phyloP scores from a whole-genome alignment of 2,888 invertebrate genomes.

The Acronicta aceris region DNA sequence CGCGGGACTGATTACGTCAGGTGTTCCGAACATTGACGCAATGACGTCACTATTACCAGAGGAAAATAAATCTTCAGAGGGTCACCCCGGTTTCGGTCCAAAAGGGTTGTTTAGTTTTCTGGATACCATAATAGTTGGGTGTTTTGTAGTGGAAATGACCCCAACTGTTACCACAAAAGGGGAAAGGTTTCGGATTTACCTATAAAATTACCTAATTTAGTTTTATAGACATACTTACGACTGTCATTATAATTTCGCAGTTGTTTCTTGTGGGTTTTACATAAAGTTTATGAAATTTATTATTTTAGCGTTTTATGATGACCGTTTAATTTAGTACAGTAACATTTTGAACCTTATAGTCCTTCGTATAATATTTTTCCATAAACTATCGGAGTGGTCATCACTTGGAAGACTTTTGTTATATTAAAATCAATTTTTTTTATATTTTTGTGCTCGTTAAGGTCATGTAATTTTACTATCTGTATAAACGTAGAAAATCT shows the following conservation, averaged over 20 bases:
- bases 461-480: too few relatives aligned
- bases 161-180: constrained; percentile 53
- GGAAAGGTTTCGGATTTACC: constrained; percentile 32
- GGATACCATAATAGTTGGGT: constrained; percentile 54
- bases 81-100: constrained; percentile 39
- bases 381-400: too few relatives aligned
- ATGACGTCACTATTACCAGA: constrained; percentile 56
- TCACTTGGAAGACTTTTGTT: too few relatives aligned
- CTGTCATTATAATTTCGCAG: neutral
- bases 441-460: too few relatives aligned
- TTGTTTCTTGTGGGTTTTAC: too few relatives aligned
- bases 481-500: too few relatives aligned
- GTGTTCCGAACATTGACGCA: constrained; percentile 57
- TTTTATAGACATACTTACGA: constrained; percentile 8
- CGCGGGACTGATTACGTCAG: constrained; percentile 68
- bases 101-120: constrained; percentile 59
- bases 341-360: too few relatives aligned
- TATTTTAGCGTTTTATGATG: too few relatives aligned
- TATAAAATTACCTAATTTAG: constrained; percentile 42
- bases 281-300: too few relatives aligned
- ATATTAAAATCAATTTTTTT: too few relatives aligned
- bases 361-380: too few relatives aligned
- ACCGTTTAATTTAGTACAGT: too few relatives aligned
- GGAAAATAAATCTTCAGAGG: constrained; percentile 55
- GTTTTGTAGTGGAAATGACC: constrained; percentile 34